Base-by-base conservation (phyloP, 2,888 invertebrate genomes). In the Phengaris alcon region DNA sequence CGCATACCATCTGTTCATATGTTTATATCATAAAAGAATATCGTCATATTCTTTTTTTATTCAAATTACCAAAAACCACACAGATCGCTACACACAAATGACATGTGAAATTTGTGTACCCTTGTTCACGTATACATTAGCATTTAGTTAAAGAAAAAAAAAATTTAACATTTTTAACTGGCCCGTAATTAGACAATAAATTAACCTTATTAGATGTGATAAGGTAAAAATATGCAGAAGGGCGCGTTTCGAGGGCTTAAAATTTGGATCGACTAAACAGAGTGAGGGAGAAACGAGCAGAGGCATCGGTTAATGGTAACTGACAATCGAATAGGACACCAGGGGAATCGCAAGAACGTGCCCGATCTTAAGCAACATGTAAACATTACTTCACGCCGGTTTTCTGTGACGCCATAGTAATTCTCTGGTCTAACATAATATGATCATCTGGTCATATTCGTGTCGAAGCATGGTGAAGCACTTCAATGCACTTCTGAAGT, bases 151-250 rank as follows among this genome's bases (percentile, higher is more conserved):
- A 82, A 82, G 76, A 82, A 82, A 82, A 15, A 64, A 64, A 64
- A 44, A 64, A 64, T 64, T 59, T 5, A 35, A 35, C 35, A 35
- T 64, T 35, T 35, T 35, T 35, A 64, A 64, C 64, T 12, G 35
- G 64, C 64, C 64, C 12, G 88, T 90, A 89, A 90, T 90, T 90
- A 87, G 84, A 82, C 84, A 80, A 87, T 89, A 89, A 86, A 89
- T 89, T 89, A 85, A 83, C 81, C 82, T 84, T 85, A 84, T 82
- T 82, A 84, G 81, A 82, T 81, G 80, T 76, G 78, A 68, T 77
- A 75, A 54, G 54, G 68, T 74, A 68, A 74, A 35, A 54, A 68
- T 74, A 46, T 68, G 57, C 69, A 54, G 75, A 77, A 75, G 55
- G 75, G 78, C 76, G 54, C 59, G 22, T 75, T 69, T 48, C 69